Conservation (phyloP, 2,888 invertebrate species). For the Nipponacmea schrenckii region DNA sequence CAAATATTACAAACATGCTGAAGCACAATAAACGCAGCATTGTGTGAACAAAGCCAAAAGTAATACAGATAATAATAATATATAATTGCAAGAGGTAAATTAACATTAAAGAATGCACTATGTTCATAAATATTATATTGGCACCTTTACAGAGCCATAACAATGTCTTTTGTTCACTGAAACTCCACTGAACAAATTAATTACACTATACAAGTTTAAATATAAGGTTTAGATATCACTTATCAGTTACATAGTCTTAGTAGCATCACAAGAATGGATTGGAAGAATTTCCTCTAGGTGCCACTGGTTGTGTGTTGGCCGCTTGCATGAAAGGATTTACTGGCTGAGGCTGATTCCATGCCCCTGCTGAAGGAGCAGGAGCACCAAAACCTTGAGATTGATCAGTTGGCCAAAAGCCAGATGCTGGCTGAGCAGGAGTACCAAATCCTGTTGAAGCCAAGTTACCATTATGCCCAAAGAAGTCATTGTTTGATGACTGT, state of each 20-base stretch:
- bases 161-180: no score
- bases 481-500: neutral
- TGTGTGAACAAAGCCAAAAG: no score
- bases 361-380: neutral
- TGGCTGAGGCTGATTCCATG: constrained; percentile 22
- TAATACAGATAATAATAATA: no score
- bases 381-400: neutral
- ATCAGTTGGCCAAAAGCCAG: neutral
- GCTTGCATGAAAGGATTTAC: constrained; percentile 60
- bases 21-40: no score
- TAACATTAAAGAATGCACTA: no score
- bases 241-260: neutral
- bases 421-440: neutral
- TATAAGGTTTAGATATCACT: no score
- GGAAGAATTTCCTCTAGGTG: constrained; percentile 53
- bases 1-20: no score
- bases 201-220: no score
- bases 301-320: constrained; percentile 49
- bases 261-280: constrained; percentile 61
- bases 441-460: neutral
- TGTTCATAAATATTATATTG: no score
- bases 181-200: no score
- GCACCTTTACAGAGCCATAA: no score
- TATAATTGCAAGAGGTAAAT: no score
- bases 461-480: neutral